A percentile compares a stretch with the other conserved stretches of the same genome.
Evolutionary conservation across 64 coral and sea anemone genomes (phyloP).

Genomic region (Stichodactyla helianthus): DNA sequence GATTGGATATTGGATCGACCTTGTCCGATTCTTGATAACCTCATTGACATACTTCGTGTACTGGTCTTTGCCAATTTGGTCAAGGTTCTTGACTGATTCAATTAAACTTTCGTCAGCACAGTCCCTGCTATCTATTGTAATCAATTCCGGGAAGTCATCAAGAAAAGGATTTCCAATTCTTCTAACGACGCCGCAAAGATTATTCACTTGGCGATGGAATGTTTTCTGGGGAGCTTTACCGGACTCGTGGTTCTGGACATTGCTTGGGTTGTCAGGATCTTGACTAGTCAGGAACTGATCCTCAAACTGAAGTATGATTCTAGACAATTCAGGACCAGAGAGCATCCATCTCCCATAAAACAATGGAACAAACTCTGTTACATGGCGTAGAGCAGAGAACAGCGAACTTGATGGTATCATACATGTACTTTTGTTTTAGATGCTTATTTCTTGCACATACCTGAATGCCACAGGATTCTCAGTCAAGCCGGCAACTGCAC

Average conservation of each 20-base stretch:
- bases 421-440: no score
- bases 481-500: slow-evolving; percentile 31
- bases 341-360: slow-evolving; percentile 53
- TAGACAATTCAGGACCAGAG: slow-evolving; percentile 39
- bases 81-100: slow-evolving; percentile 43
- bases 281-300: slow-evolving; percentile 44
- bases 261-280: slow-evolving; percentile 53
- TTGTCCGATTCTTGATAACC: no score
- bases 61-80: not conserved
- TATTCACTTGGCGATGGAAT: slow-evolving; percentile 60
- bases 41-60: no score
- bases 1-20: no score
- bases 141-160: slow-evolving; percentile 61
- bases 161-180: slow-evolving; percentile 59
- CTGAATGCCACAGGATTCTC: slow-evolving; percentile 53
- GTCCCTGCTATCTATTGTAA: slow-evolving; percentile 48
- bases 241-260: slow-evolving; percentile 53
- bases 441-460: slow-evolving; percentile 13
- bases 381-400: no score
- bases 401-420: no score
- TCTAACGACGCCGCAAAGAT: slow-evolving; percentile 43
- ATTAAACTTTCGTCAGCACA: slow-evolving; percentile 39
- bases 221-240: slow-evolving; percentile 49
- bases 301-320: slow-evolving; percentile 54
- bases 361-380: not conserved